Conservation (phyloP, 2,888 invertebrate genomes). For the Himalopsyche kuldschensis region DNA sequence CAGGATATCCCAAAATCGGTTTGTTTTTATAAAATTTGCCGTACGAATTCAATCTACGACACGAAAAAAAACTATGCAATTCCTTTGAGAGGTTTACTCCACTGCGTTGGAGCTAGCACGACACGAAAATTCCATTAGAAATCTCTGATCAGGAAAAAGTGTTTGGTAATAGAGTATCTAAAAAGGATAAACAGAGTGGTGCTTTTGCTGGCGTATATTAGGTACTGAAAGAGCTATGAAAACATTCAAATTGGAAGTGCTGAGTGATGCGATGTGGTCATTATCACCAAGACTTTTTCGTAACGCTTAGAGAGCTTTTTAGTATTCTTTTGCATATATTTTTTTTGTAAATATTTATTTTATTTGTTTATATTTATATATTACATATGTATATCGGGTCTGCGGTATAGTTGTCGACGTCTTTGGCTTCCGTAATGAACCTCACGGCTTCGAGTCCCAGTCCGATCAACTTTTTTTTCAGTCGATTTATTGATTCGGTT, state of each 20-base stretch:
- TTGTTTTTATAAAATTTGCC: neutral
- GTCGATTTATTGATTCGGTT: no score
- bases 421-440: no score
- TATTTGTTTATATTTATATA: no score
- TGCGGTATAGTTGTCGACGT: no score
- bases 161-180: conserved; percentile 15
- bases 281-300: neutral
- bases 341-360: no score
- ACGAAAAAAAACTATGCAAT: conserved; percentile 16
- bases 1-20: no score
- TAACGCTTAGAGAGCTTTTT: neutral
- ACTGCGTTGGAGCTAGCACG: conserved; percentile 27
- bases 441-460: no score
- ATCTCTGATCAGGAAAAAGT: conserved; percentile 29
- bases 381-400: no score
- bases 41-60: neutral
- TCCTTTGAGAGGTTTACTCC: conserved; percentile 13
- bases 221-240: conserved; percentile 19
- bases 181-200: conserved; percentile 29
- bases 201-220: neutral
- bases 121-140: conserved; percentile 39
- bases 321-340: neutral
- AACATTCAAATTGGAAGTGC: conserved; percentile 23
- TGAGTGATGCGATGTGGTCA: conserved; percentile 22
- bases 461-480: no score